Evolutionary conservation across 2,797 vertebrate genomes (phyloP), one percentile per base, ranked within the genome.

Genomic region (Pangasius macronema): DNA sequence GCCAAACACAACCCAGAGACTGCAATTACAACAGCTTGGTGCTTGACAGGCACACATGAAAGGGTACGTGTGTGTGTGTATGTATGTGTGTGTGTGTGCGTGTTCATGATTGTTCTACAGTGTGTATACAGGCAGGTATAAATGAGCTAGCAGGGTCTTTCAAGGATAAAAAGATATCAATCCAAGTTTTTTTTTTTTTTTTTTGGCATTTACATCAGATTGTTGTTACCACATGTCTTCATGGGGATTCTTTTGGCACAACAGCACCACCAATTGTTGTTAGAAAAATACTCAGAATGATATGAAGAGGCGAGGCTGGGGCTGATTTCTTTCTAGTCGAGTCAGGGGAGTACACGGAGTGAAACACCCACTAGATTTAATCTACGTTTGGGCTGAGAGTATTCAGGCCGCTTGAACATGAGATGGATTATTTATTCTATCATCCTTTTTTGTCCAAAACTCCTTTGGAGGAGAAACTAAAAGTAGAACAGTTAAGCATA

Each of bases 11-110:
- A 70, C 49, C 87, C 39, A 67, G 42, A 67, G 18, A 82, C 46
- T 82, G 84, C 79, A 76, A 85, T 88, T 83, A 85, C 63, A 85
- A 67, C 67, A 82, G 79, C 87, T 68, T 68, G 72, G 36, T 24
- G 80, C 82, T 77, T 39, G 33, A 84, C 18, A 53, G 24, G 55
- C 77, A 67, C 65, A 24, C 46, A 42, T 79, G 75, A 70, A 24
- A 55, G n/a, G 49, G n/a, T 86, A n/a, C 59, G 39, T 65, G 36
- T 59, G 10, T 84, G 61, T 59, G 49, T 76, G 24, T 80, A 51
- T 67, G 9, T 83, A 72, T 51, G 57, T 33, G 49, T 86, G 57
- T 83, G 39, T 86, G 63, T 67, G 9, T 86, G 79, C 46, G 55
- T 76, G 42, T 10, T 22, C 46, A 13, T 67, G 30, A 53, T 10